Base-by-base conservation (phyloP, 92 coral and sea anemone species). In the Porites evermanni region DNA sequence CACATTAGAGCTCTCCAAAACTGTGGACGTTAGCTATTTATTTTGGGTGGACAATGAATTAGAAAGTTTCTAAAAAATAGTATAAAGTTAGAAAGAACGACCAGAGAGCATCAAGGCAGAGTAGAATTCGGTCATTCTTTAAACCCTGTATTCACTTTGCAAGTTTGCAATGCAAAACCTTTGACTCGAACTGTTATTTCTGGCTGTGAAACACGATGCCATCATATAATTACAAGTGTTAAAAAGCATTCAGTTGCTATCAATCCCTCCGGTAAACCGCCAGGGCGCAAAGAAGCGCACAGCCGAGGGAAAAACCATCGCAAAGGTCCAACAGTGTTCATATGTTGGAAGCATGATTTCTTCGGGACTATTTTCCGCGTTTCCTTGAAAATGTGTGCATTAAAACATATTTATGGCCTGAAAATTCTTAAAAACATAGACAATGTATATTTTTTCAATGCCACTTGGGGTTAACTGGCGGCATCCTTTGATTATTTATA, bases 401-500 rank as follows among this genome's bases (percentile, higher is more conserved):
- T 67, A 70, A 63, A 58, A 81, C 83, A 70, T 47, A 50, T 17
- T 70, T 32, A 32, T 74, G 14, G 47, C 70, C 60, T 54, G 67
- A 75, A 83, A 73, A 72, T 83, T 74, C 80, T 66, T 64, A 53
- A 73, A 83, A 74, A 61, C 80, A 76, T 67, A 88, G 89, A 79
- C 84, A 90, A 78, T 90, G 78, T 84, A 61, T 78, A 84, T 61
- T 78, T 85, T 86, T 84, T 84, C 88, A 75, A 86, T 82, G 91
- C 86, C 92, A 91, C 88, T 86, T 84, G 89, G 90, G 69, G 83
- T 79, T 69, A 88, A 91, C 84, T 89, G 98, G 89, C 98, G 98
- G 98, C 93, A 77, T 69, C 91, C 98, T 95, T 95, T 95, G 98
- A 95, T 70, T 75, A 80, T 89, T 77, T 85, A 89, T 84, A 91